Conservation (phyloP, 2,113 vertebrate genomes). For the Pavo muticus region DNA sequence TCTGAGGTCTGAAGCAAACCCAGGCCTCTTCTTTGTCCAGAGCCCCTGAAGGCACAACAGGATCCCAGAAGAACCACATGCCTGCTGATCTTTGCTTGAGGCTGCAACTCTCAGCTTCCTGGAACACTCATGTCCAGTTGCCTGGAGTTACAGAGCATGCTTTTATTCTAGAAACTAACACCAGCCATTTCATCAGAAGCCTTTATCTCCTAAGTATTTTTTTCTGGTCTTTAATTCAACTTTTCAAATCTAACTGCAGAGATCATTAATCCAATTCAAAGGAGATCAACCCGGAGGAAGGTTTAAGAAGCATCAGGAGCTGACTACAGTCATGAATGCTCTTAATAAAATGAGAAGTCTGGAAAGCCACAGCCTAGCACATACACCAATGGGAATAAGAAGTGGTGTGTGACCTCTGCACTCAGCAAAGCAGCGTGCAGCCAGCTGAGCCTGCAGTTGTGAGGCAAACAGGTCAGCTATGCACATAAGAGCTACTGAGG, state of each 20-base stretch:
- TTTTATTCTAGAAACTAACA: neutral
- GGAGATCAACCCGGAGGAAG: neutral
- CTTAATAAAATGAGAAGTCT: neutral
- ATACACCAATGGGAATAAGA: neutral
- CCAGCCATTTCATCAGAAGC: neutral
- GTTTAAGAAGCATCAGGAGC: conserved; percentile 1
- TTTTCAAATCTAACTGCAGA: neutral
- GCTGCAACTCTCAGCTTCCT: neutral
- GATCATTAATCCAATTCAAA: conserved; percentile 26
- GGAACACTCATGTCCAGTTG: neutral
- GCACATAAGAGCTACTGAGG: neutral
- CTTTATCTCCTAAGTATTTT: neutral
- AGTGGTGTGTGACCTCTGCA: neutral
- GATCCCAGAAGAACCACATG: neutral
- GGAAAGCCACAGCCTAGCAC: neutral
- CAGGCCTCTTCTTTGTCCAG: neutral
- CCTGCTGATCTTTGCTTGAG: neutral
- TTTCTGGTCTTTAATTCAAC: neutral
- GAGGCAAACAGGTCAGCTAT: neutral
- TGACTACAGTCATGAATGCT: neutral
- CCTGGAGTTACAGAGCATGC: neutral
- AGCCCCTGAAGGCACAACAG: neutral
- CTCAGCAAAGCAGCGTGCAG: neutral
- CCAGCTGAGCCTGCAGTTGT: neutral
- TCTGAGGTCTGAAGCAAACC: conserved; percentile 2